Percentiles rank a stretch among this genome's conserved stretches.
Conservation (phyloP, 2,113 vertebrate species). For the Halichoeres trimaculatus region DNA sequence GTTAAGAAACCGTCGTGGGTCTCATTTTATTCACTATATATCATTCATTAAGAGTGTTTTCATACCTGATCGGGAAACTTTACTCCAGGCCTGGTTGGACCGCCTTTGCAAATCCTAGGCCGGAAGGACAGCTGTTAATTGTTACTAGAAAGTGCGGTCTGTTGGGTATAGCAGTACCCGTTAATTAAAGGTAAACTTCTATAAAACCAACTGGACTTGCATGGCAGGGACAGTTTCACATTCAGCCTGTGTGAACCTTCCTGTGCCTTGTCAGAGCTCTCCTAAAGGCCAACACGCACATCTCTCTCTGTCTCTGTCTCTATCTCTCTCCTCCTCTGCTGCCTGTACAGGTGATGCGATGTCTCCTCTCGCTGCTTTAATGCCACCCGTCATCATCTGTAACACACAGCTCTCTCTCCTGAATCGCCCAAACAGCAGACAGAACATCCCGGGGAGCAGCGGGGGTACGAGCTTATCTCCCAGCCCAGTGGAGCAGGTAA, state of each 20-base stretch:
- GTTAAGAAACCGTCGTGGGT: no score
- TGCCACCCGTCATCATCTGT: conserved; percentile 65
- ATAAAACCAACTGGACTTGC: neutral
- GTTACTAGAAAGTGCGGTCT: no score
- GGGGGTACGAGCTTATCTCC: conserved; percentile 74
- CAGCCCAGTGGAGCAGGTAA: conserved; percentile 80
- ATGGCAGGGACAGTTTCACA: neutral
- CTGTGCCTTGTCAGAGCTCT: conserved; percentile 40
- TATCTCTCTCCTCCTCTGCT: conserved; percentile 40
- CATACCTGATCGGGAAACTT: no score
- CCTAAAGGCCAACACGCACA: conserved; percentile 43
- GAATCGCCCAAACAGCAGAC: conserved; percentile 63
- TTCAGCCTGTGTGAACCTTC: conserved; percentile 1
- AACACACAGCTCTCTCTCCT: conserved; percentile 63
- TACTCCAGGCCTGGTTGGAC: no score
- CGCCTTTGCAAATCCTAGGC: no score
- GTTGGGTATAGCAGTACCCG: neutral
- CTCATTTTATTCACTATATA: no score
- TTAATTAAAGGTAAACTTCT: neutral
- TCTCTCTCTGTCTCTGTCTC: conserved; percentile 29
- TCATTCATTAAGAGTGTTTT: no score
- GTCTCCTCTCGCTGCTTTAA: conserved; percentile 61
- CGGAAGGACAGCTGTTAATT: no score
- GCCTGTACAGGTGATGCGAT: conserved; percentile 65
- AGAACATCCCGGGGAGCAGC: conserved; percentile 72